A percentile compares a stretch with the other conserved stretches of the same genome.
These are phyloP conservation scores for Meloidogyne floridensis DNA, from an alignment of 1,140 invertebrate species.

Conservation along the genomic window DNA sequence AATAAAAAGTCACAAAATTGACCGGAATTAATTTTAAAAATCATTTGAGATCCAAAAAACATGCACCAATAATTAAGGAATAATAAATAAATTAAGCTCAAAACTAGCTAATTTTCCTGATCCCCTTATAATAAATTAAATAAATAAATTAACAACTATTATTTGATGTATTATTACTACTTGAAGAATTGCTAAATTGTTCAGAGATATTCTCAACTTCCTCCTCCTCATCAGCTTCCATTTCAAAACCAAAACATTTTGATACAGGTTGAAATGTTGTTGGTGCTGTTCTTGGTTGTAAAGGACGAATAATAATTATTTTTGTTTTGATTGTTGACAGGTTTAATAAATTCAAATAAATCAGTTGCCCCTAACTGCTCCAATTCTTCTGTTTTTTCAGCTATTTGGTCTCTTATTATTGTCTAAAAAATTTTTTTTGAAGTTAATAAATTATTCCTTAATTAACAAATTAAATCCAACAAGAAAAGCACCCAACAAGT, in stretches of 20 bases:
- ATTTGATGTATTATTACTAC: neutral
- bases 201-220: neutral
- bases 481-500: too few species aligned
- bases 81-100: neutral
- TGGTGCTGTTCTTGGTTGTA: neutral
- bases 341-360: neutral
- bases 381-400: conserved; percentile 47
- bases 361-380: conserved; percentile 31
- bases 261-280: neutral
- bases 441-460: too few species aligned
- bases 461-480: too few species aligned
- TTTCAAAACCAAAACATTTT: conserved; percentile 1
- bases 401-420: conserved; percentile 44
- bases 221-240: neutral
- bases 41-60: neutral
- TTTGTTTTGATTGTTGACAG: neutral
- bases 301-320: neutral
- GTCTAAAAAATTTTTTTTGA: conserved; percentile 34
- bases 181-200: too few species aligned
- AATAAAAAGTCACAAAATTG: neutral
- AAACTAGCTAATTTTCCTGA: too few species aligned
- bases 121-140: too few species aligned
- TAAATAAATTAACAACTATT: neutral
- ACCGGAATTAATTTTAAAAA: too few species aligned
- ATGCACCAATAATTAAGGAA: neutral